These are phyloP conservation scores for Aptenodytes patagonicus DNA, from an alignment of 2,113 vertebrate genomes.

Conservation along the genomic window DNA sequence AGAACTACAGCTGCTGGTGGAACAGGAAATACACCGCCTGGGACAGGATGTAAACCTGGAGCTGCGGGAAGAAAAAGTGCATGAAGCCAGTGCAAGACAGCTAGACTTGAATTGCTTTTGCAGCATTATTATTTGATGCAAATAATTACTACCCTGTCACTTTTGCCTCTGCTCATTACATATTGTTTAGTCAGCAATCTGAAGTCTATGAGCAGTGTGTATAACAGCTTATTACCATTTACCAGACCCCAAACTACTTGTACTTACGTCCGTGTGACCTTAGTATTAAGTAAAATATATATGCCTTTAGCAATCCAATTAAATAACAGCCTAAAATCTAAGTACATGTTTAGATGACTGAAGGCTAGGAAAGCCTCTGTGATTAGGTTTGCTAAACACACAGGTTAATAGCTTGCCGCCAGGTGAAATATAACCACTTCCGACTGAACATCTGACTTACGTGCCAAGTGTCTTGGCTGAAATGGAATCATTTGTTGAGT, in stretches of 20 bases:
- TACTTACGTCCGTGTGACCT: neutral
- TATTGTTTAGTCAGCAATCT: neutral
- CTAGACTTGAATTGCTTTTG: neutral
- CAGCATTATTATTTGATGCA: neutral
- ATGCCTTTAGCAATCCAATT: neutral
- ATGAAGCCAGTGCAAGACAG: neutral
- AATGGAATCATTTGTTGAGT: conserved; percentile 98
- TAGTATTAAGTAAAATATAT: neutral
- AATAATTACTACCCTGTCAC: neutral
- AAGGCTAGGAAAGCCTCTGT: neutral
- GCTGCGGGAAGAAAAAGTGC: conserved; percentile 70
- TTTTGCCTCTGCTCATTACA: neutral
- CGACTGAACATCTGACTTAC: conserved; percentile 74
- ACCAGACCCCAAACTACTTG: neutral
- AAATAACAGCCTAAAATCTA: neutral
- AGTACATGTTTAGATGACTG: neutral
- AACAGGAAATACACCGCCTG: conserved; percentile 96
- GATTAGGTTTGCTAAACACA: neutral
- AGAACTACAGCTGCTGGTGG: conserved; percentile 93
- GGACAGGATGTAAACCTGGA: conserved; percentile 94
- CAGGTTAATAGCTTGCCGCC: neutral
- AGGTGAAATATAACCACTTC: neutral
- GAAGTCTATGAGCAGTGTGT: neutral
- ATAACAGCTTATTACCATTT: neutral
- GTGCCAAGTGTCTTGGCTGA: conserved; percentile 95